Conservation (phyloP, 2,888 invertebrate species). For the Meiosimyza platycephala region DNA sequence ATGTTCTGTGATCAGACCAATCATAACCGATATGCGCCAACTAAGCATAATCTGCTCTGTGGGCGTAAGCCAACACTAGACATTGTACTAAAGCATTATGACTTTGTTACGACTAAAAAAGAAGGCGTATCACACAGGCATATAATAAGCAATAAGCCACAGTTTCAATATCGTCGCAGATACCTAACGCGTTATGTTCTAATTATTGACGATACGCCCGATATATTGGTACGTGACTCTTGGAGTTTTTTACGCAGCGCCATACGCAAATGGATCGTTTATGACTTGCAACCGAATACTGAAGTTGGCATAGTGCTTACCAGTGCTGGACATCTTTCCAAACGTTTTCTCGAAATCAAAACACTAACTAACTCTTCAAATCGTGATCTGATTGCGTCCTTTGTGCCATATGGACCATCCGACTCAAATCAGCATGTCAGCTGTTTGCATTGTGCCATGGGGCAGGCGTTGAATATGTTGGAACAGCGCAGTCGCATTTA, state of each 20-base stretch:
- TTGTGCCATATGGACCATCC: constrained; percentile 69
- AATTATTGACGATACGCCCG: constrained; percentile 72
- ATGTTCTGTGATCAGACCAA: constrained; percentile 74
- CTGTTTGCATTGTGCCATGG: constrained; percentile 63
- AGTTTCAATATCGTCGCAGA: constrained; percentile 69
- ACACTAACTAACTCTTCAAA: constrained; percentile 61
- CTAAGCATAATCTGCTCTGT: constrained; percentile 76
- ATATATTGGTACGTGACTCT: constrained; percentile 71
- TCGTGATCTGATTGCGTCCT: constrained; percentile 67
- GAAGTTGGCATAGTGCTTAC: constrained; percentile 70
- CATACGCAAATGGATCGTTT: constrained; percentile 71
- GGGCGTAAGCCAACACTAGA: constrained; percentile 72
- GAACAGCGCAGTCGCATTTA: constrained; percentile 63
- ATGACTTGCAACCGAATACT: constrained; percentile 69
- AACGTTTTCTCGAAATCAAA: constrained; percentile 62
- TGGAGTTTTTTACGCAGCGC: constrained; percentile 73
- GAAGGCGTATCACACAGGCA: no score
- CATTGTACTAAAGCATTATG: constrained; percentile 70
- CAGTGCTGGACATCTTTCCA: constrained; percentile 40
- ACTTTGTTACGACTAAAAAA: constrained; percentile 63
- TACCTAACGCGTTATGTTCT: constrained; percentile 71
- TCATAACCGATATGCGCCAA: constrained; percentile 74
- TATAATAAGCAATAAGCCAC: constrained; percentile 57
- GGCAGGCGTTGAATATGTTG: constrained; percentile 65
- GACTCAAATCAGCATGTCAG: constrained; percentile 67